Percentiles rank a stretch among this genome's conserved stretches.
Evolutionary conservation across 1,140 invertebrate species (phyloP).

Genomic region (Drosophila seguyi): DNA sequence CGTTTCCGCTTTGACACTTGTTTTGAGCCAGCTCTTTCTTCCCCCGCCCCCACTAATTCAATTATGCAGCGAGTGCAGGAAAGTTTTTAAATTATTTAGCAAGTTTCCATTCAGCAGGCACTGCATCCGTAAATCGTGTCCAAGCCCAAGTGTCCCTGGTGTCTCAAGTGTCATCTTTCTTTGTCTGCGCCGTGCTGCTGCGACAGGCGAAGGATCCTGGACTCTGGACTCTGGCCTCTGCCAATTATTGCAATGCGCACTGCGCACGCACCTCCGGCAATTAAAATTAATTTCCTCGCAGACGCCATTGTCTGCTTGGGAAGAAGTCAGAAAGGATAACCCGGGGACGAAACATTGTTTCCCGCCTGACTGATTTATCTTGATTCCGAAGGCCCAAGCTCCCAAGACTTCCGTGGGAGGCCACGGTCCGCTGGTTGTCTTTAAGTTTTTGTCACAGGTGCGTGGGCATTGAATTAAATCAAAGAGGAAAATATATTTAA

Average conservation of each 20-base stretch:
- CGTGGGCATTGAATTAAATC: not conserved
- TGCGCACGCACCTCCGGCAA: slow-evolving; percentile 64
- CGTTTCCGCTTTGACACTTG: slow-evolving; percentile 80
- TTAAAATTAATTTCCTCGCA: slow-evolving; percentile 73
- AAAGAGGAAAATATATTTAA: not conserved
- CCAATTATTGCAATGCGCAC: slow-evolving; percentile 47
- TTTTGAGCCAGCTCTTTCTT: slow-evolving; percentile 53
- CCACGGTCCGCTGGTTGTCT: slow-evolving; percentile 9
- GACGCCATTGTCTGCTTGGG: slow-evolving; percentile 52
- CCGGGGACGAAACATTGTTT: slow-evolving; percentile 44
- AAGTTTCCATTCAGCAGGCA: slow-evolving; percentile 43
- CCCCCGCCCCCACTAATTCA: slow-evolving; percentile 30
- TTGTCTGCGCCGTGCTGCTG: slow-evolving; percentile 41
- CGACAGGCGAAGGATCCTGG: not conserved
- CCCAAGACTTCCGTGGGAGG: slow-evolving; percentile 4
- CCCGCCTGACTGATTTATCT: slow-evolving; percentile 52
- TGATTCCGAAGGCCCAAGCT: slow-evolving; percentile 22
- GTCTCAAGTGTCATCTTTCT: slow-evolving; percentile 77
- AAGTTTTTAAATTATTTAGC: slow-evolving; percentile 73
- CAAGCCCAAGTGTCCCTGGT: slow-evolving; percentile 14
- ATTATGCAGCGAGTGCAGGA: slow-evolving; percentile 70
- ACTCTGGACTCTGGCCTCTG: too few relatives aligned
- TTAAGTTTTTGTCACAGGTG: slow-evolving; percentile 17
- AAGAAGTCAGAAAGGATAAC: slow-evolving; percentile 33
- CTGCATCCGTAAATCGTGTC: slow-evolving; percentile 58